phyloP scores from a whole-genome alignment of 2,113 vertebrate genomes.

The Thalassarche chlororhynchos region DNA sequence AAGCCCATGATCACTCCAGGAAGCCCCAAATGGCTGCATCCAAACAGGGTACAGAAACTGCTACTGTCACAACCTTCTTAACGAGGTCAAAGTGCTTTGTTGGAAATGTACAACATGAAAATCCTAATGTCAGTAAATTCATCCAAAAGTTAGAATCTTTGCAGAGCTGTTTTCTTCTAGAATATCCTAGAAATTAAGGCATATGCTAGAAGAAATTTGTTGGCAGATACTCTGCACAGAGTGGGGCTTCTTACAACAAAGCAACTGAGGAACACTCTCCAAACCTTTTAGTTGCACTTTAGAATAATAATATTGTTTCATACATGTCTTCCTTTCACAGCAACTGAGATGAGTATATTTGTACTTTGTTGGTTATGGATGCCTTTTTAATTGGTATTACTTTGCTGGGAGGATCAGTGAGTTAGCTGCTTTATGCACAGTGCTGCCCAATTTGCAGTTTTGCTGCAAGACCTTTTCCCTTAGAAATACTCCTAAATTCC shows the following conservation, averaged over 20 bases:
- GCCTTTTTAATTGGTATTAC: slow-evolving; percentile 41
- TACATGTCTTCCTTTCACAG: neutral
- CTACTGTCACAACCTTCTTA: neutral
- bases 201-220: neutral
- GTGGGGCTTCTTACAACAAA: neutral
- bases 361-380: neutral
- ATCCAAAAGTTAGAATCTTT: neutral
- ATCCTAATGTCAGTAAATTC: neutral
- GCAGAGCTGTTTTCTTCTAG: neutral
- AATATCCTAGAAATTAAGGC: neutral
- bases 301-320: neutral
- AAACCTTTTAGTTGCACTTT: neutral
- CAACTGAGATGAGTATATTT: neutral
- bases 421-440: neutral
- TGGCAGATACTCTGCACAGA: neutral
- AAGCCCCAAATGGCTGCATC: neutral
- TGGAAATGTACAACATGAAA: neutral
- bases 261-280: neutral
- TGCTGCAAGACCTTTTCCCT: slow-evolving; percentile 42
- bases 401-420: slow-evolving; percentile 36
- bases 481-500: slow-evolving; percentile 42
- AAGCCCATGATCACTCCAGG: neutral
- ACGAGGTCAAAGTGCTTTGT: neutral
- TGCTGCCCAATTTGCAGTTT: neutral
- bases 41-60: neutral